Base-by-base conservation (phyloP, 1,140 invertebrate species). In the Camponotus vicinus region DNA sequence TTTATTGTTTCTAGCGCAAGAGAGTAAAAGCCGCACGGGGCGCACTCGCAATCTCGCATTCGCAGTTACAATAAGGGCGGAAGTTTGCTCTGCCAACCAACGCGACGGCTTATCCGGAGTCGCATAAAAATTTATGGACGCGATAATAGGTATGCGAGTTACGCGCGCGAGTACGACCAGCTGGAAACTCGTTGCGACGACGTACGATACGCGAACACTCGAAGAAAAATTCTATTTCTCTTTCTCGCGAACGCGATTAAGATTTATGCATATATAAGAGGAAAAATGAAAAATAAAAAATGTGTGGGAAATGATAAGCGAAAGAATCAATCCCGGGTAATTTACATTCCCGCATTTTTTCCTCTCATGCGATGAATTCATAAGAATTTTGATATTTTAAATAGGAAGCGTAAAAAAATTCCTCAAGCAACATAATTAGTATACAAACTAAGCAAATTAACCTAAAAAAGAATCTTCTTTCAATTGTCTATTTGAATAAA, bases 101-200 rank as follows among this genome's bases (percentile, higher is more conserved):
- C 49, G 18, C 57, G 75, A 69, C 32, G 79, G 40, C 79, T 82
- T 73, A 82, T 73, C 79, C 69, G 34, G 27, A 55, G 67, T 73
- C 67, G 79, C 67, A 82, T 82, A 82, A 82, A 82, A 82, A 82
- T 82, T 82, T 73, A 82, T 82, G 40, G 52, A 18, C 27, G 67
- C 55, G 79, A 82, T 82, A 82, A 82, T 82, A 82, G 67, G 67
- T 80, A 59, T 55, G 64, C 63, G 77, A 79, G 77, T 82, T 82
- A 71, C 67, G 78, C 52, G 78, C 52, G 52, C 78, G 34, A 57
- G 52, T 45, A 59, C 52, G 79, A 59, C 37, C 67, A 71, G 67
- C 67, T 82, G 67, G 57, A 82, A 73, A 73, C 67, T 73, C 79
- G 45, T 69, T 40, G 63, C n/a, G 55, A 69, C 45, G 49, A 71